Evolutionary conservation across 2,888 invertebrate genomes (phyloP), one percentile per base, ranked within the genome.

Genomic region (Pseudococcus viburni): DNA sequence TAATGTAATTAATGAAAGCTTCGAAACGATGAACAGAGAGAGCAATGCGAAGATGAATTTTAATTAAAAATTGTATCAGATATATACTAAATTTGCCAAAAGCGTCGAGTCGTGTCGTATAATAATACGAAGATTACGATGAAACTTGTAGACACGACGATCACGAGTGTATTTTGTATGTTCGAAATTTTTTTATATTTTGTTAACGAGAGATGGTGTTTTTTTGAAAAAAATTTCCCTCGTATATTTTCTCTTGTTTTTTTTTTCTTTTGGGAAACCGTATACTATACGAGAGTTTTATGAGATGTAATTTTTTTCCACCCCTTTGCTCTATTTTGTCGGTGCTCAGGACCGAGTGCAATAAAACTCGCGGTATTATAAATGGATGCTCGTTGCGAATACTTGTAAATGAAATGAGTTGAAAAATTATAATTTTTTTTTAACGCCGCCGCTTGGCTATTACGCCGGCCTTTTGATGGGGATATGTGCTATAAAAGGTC

Each of bases 361-460:
- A 55, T 55, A 55, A 55, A 55, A 55, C 55, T 6, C n/a, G 55
- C n/a, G 48, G 15, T 51, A 55, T 55, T 55, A 55, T n/a, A 55
- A 55, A 55, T 55, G 55, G 55, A 55, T 55, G 55, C 55, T 55
- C 55, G 55, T 55, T 55, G 6, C 7, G 55, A n/a, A 55, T n/a
- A n/a, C 55, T 55, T 55, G 55, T 55, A 55, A 55, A 55, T 55
- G 55, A 55, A 55, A 55, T 55, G 55, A 55, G 55, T n/a, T 55
- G 55, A 55, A 55, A 55, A 55, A n/a, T 55, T 55, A 55, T 55
- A n/a, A 55, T n/a, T n/a, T 55, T 55, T 55, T 55, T 55, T 55
- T 51, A 55, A 55, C 55, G 55, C 55, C 42, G 42, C 42, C 42
- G 42, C 42, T 8, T 42, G n/a, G 55, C 55, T 55, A 55, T 55